phyloP scores from a whole-genome alignment of 2,113 vertebrate genomes.

The Malurus elegans region DNA sequence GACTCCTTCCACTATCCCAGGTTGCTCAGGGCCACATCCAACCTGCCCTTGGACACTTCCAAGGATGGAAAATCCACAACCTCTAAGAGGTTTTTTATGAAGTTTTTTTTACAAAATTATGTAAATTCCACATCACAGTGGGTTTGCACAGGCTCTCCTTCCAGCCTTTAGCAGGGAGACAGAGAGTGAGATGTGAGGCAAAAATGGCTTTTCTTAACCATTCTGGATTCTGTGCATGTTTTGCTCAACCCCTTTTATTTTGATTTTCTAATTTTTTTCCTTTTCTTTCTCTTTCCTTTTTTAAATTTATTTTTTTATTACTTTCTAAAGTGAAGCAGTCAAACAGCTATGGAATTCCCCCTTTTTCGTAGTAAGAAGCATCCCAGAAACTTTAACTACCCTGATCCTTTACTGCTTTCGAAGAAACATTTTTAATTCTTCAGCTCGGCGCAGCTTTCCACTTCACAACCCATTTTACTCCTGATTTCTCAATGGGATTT shows the following conservation, averaged over 20 bases:
- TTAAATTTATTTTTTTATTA: background rate
- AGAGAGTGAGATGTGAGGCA: background rate
- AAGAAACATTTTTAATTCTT: background rate
- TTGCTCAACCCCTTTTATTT: background rate
- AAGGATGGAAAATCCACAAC: background rate
- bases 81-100: background rate
- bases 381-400: background rate
- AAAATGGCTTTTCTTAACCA: background rate
- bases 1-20: background rate
- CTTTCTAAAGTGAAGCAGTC: background rate
- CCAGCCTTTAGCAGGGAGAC: background rate
- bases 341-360: background rate
- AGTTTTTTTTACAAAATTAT: background rate
- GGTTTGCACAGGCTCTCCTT: background rate
- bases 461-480: background rate
- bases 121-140: background rate
- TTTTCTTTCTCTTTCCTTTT: background rate
- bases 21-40: background rate
- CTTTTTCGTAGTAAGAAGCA: background rate
- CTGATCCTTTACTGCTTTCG: background rate
- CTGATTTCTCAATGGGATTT: background rate
- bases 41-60: background rate
- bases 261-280: background rate
- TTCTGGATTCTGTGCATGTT: background rate
- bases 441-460: rapidly evolving